phyloP scores from a whole-genome alignment of 2,888 invertebrate genomes.

The Molorchus minor region DNA sequence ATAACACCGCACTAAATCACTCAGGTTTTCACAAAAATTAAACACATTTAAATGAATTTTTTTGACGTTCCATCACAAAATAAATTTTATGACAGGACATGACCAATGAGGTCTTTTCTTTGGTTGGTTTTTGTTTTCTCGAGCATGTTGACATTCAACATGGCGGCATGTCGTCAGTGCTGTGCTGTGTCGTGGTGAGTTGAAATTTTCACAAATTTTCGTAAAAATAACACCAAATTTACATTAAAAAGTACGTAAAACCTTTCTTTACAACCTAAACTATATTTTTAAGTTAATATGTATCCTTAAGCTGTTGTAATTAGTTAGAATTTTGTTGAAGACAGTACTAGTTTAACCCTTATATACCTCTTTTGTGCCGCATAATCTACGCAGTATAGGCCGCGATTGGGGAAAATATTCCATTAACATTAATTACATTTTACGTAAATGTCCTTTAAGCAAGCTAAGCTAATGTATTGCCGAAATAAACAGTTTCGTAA shows the following conservation, averaged over 20 bases:
- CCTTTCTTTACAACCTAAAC: slow-evolving; percentile 9
- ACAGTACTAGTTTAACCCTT: slow-evolving; percentile 41
- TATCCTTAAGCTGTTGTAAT: slow-evolving; percentile 2
- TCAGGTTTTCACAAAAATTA: not conserved
- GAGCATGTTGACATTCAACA: slow-evolving; percentile 83
- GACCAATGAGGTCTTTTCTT: slow-evolving; percentile 21
- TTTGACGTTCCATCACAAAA: slow-evolving; percentile 15
- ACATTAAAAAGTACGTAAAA: slow-evolving; percentile 50
- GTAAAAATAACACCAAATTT: slow-evolving; percentile 49
- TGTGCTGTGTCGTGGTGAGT: slow-evolving; percentile 96
- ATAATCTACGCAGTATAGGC: slow-evolving; percentile 52
- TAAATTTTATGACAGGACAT: slow-evolving; percentile 22
- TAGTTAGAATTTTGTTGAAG: slow-evolving; percentile 16
- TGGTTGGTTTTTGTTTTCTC: slow-evolving; percentile 56
- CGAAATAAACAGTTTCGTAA: slow-evolving; percentile 13
- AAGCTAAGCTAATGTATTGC: not conserved
- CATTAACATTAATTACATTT: not conserved
- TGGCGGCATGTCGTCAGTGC: slow-evolving; percentile 97
- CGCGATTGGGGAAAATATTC: slow-evolving; percentile 22
- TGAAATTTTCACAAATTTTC: slow-evolving; percentile 58
- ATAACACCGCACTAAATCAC: not conserved
- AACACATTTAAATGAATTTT: not conserved
- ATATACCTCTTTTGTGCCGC: slow-evolving; percentile 53
- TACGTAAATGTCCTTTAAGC: not conserved
- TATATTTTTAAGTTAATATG: slow-evolving; percentile 19